These are phyloP conservation scores for Tortrix viridana DNA, from an alignment of 2,888 invertebrate genomes.

Conservation along the genomic window DNA sequence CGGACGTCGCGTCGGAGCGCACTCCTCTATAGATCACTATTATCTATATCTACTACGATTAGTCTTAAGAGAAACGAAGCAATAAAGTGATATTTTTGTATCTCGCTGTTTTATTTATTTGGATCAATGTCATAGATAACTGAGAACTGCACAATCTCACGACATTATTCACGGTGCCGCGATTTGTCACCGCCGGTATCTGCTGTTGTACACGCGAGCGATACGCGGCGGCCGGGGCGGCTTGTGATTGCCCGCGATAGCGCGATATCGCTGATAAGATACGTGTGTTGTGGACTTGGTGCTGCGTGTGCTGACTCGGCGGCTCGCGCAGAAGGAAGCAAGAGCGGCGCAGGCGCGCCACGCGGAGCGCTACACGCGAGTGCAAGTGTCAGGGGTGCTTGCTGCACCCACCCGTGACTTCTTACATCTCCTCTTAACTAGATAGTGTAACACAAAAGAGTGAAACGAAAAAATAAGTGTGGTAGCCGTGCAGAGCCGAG, in stretches of 20 bases:
- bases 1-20: neutral
- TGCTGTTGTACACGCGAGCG: no score
- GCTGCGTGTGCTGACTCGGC: no score
- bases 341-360: neutral
- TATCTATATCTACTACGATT: constrained; percentile 4
- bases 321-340: constrained; percentile 6
- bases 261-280: constrained; percentile 32
- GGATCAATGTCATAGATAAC: neutral
- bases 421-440: no score
- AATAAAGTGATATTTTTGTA: constrained; percentile 72
- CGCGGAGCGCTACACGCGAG: neutral
- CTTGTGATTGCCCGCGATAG: constrained; percentile 9
- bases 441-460: no score
- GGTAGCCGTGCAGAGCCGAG: neutral
- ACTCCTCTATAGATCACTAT: neutral
- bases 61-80: constrained; percentile 47
- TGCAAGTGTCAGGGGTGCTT: no score
- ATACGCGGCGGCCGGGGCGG: neutral
- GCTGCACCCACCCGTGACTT: neutral
- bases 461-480: no score
- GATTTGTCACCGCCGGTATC: no score
- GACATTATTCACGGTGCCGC: no score
- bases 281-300: constrained; percentile 11
- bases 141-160: neutral
- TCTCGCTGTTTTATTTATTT: constrained; percentile 39